Percentiles rank a stretch among this genome's conserved stretches.
Evolutionary conservation across 2,797 vertebrate genomes (phyloP).

Genomic region (Pelodytes ibericus): DNA sequence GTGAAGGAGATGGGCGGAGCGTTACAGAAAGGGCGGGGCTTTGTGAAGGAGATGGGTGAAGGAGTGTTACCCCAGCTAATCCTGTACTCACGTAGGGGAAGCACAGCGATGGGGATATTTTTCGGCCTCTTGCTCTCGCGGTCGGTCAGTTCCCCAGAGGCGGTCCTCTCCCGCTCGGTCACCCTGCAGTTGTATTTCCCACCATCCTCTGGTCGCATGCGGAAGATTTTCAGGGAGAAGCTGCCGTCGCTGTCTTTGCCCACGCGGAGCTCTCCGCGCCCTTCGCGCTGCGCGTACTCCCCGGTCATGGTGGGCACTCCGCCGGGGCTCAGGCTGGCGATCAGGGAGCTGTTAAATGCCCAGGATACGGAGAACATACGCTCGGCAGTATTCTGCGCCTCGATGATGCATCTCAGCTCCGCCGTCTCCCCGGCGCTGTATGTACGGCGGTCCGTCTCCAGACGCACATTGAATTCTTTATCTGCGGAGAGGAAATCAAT

Average conservation of each 20-base stretch:
- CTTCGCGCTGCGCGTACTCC: conserved; percentile 85
- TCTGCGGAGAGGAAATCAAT: conserved; percentile 65
- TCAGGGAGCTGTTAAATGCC: conserved; percentile 97
- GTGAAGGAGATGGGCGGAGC: no score
- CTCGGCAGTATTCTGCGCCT: conserved; percentile 90
- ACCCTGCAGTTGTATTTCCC: conserved; percentile 97
- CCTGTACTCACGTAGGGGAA: conserved; percentile 86
- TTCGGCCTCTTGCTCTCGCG: conserved; percentile 93
- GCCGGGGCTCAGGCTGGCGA: conserved; percentile 90
- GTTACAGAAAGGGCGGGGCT: no score
- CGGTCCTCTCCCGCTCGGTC: conserved; percentile 89
- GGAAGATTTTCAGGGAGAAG: conserved; percentile 91
- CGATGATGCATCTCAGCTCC: conserved; percentile 92
- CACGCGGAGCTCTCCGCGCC: conserved; percentile 86
- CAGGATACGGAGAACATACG: conserved; percentile 96
- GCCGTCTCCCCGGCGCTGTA: conserved; percentile 90
- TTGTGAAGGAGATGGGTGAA: no score
- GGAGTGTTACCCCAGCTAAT: no score
- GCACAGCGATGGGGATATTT: conserved; percentile 91
- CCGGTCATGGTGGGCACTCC: conserved; percentile 89
- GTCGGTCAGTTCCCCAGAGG: conserved; percentile 92
- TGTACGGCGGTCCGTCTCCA: conserved; percentile 90
- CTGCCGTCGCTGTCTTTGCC: conserved; percentile 85
- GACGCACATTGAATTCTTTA: conserved; percentile 91
- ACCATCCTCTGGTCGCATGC: conserved; percentile 83